Percentiles rank a stretch among this genome's conserved stretches.
phyloP scores from a whole-genome alignment of 2,797 vertebrate species.

The Iguana delicatissima region DNA sequence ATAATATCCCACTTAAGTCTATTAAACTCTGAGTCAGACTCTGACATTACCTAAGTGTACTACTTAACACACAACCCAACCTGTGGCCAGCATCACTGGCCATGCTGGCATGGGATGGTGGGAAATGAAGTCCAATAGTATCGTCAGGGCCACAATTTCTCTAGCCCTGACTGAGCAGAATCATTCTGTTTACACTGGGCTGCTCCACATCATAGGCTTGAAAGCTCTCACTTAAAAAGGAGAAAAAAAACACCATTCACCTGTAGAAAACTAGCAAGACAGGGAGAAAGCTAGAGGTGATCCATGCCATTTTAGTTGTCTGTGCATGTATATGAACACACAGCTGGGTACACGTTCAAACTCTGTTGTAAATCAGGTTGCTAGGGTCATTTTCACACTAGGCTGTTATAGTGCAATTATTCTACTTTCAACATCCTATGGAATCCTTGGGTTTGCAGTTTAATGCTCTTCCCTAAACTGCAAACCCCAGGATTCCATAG shows the following conservation, averaged over 20 bases:
- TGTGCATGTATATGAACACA: background rate
- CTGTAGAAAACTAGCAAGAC: background rate
- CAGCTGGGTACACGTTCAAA: background rate
- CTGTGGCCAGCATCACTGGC: background rate
- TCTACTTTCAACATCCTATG: no score
- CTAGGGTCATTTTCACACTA: no score
- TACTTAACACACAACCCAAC: no score
- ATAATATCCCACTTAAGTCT: background rate
- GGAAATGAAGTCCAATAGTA: background rate
- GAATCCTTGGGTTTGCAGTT: no score
- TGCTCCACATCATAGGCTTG: background rate
- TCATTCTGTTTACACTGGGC: no score
- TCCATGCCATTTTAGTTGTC: background rate
- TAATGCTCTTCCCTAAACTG: no score
- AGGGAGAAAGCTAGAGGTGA: background rate
- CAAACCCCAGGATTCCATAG: no score
- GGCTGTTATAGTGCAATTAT: no score
- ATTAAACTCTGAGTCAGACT: background rate
- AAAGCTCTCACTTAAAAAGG: background rate
- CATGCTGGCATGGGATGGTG: background rate
- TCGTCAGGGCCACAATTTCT: background rate
- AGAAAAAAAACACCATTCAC: background rate
- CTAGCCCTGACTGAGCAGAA: background rate
- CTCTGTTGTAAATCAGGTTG: no score
- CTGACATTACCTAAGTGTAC: background rate